phyloP scores from a whole-genome alignment of 2,888 invertebrate genomes.

The Diarsia brunnea region DNA sequence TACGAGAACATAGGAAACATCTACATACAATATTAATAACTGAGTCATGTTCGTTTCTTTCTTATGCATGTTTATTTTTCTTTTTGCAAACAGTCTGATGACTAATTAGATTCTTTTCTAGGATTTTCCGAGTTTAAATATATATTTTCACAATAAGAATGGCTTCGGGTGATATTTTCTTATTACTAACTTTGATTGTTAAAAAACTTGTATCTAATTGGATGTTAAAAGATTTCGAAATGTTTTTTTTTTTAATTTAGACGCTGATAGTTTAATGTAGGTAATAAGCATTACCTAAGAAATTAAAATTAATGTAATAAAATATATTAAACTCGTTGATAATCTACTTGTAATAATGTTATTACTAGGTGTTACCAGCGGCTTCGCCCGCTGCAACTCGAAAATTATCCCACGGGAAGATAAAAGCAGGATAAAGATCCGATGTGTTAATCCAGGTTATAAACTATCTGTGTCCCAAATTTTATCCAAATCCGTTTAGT shows the following conservation, averaged over 20 bases:
- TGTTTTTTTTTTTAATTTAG: neutral
- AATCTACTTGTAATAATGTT: too few species aligned
- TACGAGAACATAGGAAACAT: slow-evolving; percentile 1
- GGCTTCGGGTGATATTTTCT: neutral
- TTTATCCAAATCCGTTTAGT: too few species aligned
- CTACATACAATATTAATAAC: neutral
- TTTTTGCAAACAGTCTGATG: neutral
- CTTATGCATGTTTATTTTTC: neutral
- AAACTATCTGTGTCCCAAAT: too few species aligned
- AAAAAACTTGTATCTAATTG: neutral
- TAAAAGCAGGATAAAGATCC: too few species aligned
- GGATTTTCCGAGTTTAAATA: neutral
- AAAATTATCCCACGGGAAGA: too few species aligned
- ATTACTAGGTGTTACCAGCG: too few species aligned
- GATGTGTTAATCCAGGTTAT: too few species aligned
- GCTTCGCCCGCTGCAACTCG: too few species aligned
- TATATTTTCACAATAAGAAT: slow-evolving; percentile 14
- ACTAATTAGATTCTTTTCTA: neutral
- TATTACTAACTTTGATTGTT: neutral
- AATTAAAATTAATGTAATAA: too few species aligned
- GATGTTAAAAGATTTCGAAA: neutral
- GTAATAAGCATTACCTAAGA: too few species aligned
- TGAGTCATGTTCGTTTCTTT: neutral
- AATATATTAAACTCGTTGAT: too few species aligned
- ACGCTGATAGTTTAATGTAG: too few species aligned